A percentile compares a stretch with the other conserved stretches of the same genome.
Evolutionary conservation across 2,888 invertebrate genomes (phyloP).

Genomic region (Prenolepis imparis): DNA sequence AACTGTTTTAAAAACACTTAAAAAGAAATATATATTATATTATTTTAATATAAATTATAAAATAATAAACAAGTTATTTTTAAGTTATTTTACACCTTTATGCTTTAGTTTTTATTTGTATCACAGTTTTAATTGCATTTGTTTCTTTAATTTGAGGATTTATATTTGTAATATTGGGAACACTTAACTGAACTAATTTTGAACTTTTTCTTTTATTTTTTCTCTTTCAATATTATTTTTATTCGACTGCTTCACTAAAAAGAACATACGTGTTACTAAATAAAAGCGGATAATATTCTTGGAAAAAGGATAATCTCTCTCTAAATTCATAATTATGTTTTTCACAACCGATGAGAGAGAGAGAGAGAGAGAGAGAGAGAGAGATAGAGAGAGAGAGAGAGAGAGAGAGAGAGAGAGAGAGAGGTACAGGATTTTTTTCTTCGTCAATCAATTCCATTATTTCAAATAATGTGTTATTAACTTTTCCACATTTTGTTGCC

Average conservation of each 20-base stretch:
- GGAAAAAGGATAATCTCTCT: too few species aligned
- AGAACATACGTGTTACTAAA: constrained; percentile 11
- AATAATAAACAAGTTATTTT: too few species aligned
- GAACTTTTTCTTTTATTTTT: not conserved
- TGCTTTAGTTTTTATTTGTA: not conserved
- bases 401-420: too few species aligned
- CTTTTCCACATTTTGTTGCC: not conserved
- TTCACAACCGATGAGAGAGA: not conserved
- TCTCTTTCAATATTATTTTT: not conserved
- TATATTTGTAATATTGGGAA: not conserved
- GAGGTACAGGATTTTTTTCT: not conserved
- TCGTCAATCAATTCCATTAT: not conserved
- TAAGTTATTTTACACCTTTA: not conserved
- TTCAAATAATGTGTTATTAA: constrained; percentile 16
- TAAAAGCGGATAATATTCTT: constrained; percentile 11
- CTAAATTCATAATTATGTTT: constrained; percentile 9
- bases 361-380: too few species aligned
- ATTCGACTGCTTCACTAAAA: not conserved
- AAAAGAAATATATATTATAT: too few species aligned
- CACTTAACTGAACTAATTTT: not conserved
- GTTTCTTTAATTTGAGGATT: not conserved
- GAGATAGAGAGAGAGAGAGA: too few species aligned
- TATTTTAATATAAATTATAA: too few species aligned
- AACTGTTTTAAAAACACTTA: too few species aligned
- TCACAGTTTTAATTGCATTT: not conserved